phyloP scores from a whole-genome alignment of 37 sponge, comb jelly and placozoan species.

The Spongilla lacustris region DNA sequence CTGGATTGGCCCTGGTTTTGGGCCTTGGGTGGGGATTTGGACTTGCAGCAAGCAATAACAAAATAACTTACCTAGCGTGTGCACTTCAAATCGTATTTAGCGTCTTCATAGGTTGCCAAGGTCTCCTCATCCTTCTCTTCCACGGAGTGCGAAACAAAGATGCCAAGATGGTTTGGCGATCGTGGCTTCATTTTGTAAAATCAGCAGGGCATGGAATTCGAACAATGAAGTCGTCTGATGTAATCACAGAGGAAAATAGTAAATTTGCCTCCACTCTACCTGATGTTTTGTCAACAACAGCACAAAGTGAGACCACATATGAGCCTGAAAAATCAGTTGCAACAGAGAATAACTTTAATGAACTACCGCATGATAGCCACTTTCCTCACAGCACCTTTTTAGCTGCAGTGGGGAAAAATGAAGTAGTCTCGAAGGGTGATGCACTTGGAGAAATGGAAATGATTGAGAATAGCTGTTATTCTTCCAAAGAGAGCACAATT shows the following conservation, averaged over 20 bases:
- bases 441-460: background rate
- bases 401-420: background rate
- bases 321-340: background rate
- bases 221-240: background rate
- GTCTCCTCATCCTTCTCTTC: slow-evolving; percentile 38
- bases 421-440: background rate
- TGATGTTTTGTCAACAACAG: background rate
- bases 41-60: slow-evolving; percentile 46
- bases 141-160: slow-evolving; percentile 28
- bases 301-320: background rate
- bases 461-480: background rate
- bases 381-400: background rate
- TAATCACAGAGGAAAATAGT: background rate
- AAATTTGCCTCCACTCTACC: background rate
- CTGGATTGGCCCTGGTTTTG: slow-evolving; percentile 49
- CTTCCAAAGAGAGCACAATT: background rate
- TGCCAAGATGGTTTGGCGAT: slow-evolving; percentile 35
- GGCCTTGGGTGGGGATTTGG: slow-evolving; percentile 77
- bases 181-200: slow-evolving; percentile 6
- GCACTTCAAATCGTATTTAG: slow-evolving; percentile 46
- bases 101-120: slow-evolving; percentile 48
- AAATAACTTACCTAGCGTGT: slow-evolving; percentile 4
- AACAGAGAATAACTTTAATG: background rate
- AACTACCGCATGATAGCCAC: background rate
- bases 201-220: background rate